These are phyloP conservation scores for Trichosurus vulpecula DNA, from an alignment of 2,797 vertebrate genomes.

Conservation along the genomic window DNA sequence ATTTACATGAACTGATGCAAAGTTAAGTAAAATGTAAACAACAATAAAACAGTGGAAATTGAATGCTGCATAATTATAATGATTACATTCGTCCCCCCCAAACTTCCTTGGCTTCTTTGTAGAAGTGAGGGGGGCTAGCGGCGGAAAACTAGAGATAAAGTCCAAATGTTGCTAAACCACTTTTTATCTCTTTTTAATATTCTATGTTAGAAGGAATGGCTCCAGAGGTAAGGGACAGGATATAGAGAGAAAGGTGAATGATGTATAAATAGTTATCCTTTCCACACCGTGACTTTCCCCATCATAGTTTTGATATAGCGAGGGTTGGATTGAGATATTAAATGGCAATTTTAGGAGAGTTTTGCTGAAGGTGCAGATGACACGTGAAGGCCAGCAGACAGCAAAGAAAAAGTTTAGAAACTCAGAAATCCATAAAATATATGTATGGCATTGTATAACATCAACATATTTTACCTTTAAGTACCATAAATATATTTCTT, in stretches of 20 bases:
- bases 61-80: background rate
- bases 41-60: background rate
- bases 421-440: background rate
- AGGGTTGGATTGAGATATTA: background rate
- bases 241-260: background rate
- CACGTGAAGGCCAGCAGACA: too few species aligned
- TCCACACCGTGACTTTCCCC: background rate
- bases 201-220: background rate
- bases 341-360: background rate
- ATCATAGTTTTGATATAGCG: background rate
- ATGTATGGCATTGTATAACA: background rate
- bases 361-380: background rate
- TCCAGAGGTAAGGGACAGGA: background rate
- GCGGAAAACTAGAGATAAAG: background rate
- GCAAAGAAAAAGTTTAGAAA: background rate
- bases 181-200: background rate
- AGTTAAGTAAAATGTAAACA: background rate
- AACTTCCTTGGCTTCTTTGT: background rate
- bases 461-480: background rate
- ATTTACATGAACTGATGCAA: background rate
- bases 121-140: background rate
- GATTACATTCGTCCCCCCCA: background rate
- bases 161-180: background rate
- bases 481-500: background rate
- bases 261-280: background rate